A percentile compares a stretch with the other conserved stretches of the same genome.
Conservation (phyloP, 2,797 vertebrate genomes). For the Cuculus canorus region DNA sequence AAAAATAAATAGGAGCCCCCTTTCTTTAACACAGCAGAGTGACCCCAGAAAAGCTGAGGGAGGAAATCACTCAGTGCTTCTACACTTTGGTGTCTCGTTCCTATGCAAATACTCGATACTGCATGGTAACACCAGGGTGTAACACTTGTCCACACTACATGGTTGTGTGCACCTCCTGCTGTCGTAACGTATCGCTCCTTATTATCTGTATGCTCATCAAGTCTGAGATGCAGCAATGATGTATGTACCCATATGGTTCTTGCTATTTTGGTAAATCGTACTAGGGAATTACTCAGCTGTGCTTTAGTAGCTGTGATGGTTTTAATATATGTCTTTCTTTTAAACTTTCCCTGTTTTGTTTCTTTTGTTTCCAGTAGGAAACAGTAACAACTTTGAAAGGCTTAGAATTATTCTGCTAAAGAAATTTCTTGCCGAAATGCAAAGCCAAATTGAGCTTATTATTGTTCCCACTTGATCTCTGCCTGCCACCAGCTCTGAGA, state of each 20-base stretch:
- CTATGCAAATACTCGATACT: neutral
- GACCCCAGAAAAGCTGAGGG: neutral
- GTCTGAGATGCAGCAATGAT: neutral
- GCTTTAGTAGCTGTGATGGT: neutral
- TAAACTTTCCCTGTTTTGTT: neutral
- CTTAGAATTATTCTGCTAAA: neutral
- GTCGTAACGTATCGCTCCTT: neutral
- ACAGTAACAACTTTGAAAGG: neutral
- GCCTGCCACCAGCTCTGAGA: neutral
- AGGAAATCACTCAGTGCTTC: neutral
- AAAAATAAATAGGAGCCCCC: neutral
- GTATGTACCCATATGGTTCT: neutral
- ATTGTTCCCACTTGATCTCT: neutral
- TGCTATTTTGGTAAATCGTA: neutral
- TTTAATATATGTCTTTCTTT: neutral
- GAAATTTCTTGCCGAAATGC: neutral
- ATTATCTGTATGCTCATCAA: neutral
- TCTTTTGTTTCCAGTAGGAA: neutral
- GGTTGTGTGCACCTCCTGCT: neutral
- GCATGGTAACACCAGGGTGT: rapidly evolving
- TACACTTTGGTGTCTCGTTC: neutral
- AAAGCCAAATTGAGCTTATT: neutral
- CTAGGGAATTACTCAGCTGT: neutral
- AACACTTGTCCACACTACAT: neutral
- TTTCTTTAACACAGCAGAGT: neutral